These are phyloP conservation scores for Nematostella vectensis DNA, from an alignment of 92 coral and sea anemone species.

Conservation along the genomic window DNA sequence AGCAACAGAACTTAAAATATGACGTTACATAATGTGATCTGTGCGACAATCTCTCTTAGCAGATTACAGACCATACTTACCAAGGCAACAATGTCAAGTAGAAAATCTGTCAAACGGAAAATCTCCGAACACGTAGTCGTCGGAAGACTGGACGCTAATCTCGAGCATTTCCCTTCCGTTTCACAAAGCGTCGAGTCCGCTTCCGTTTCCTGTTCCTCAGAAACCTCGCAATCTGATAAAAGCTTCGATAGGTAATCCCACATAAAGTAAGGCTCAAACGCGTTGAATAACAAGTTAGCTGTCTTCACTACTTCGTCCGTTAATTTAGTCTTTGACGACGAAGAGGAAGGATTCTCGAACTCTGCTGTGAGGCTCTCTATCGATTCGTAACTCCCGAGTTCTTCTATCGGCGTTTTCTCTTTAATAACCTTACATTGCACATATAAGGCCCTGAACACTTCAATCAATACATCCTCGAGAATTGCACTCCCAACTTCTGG, in stretches of 20 bases:
- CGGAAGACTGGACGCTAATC: conserved; percentile 15
- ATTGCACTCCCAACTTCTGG: conserved; percentile 88
- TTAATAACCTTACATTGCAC: conserved; percentile 39
- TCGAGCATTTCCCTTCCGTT: conserved; percentile 9
- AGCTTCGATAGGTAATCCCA: conserved; percentile 91
- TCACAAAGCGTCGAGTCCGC: neutral
- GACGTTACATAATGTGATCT: too few relatives aligned
- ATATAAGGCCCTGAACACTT: conserved; percentile 74
- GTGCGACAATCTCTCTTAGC: too few relatives aligned
- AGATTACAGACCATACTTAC: conserved; percentile 36
- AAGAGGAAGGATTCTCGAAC: conserved; percentile 7
- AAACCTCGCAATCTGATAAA: conserved; percentile 42
- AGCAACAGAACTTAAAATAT: too few relatives aligned
- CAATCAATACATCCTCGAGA: conserved; percentile 83
- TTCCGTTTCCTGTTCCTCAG: conserved; percentile 8
- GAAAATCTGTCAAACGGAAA: conserved; percentile 77
- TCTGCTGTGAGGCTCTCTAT: conserved; percentile 34
- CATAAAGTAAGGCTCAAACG: conserved; percentile 96
- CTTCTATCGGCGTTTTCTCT: conserved; percentile 46
- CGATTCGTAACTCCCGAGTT: conserved; percentile 45
- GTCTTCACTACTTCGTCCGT: conserved; percentile 84
- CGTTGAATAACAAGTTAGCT: conserved; percentile 84
- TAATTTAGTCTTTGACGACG: conserved; percentile 48
- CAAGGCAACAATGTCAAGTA: conserved; percentile 79
- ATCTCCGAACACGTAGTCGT: conserved; percentile 63